phyloP scores from a whole-genome alignment of 1,140 invertebrate species.

The Laupala kohalensis region DNA sequence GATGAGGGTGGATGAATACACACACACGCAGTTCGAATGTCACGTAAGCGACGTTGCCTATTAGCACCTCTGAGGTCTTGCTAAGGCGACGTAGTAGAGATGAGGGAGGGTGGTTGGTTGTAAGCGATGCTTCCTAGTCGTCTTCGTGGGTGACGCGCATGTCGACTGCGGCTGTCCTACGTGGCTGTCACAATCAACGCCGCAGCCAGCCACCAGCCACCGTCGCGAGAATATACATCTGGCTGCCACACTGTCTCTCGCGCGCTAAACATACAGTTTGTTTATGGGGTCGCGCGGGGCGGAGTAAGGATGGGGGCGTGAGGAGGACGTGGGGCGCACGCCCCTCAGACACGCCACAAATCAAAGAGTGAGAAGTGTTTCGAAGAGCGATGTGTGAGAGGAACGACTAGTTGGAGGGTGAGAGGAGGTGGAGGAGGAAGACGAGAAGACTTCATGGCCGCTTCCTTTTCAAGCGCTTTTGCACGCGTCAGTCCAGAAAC shows the following conservation, averaged over 20 bases:
- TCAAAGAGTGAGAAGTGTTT: not conserved
- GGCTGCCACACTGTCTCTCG: not conserved
- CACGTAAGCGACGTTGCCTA: not conserved
- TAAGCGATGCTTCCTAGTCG: too few relatives aligned
- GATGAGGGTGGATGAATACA: not conserved
- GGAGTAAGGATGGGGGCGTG: too few relatives aligned
- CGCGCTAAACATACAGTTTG: too few relatives aligned
- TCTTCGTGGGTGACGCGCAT: too few relatives aligned
- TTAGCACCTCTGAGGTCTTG: not conserved
- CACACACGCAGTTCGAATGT: not conserved
- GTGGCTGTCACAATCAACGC: too few relatives aligned
- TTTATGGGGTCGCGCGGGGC: too few relatives aligned
- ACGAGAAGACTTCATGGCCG: not conserved
- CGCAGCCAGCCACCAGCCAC: too few relatives aligned
- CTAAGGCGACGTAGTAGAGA: too few relatives aligned
- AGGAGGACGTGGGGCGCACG: too few relatives aligned
- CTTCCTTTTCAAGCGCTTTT: not conserved
- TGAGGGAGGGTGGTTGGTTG: too few relatives aligned
- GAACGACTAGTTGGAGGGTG: not conserved
- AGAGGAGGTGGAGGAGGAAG: not conserved
- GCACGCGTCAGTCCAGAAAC: not conserved
- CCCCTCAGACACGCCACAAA: not conserved
- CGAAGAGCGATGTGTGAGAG: not conserved
- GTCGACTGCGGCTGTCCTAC: too few relatives aligned
- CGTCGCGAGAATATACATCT: too few relatives aligned